Base-by-base conservation (phyloP, 2,113 vertebrate species). In the Panthera tigris region DNA sequence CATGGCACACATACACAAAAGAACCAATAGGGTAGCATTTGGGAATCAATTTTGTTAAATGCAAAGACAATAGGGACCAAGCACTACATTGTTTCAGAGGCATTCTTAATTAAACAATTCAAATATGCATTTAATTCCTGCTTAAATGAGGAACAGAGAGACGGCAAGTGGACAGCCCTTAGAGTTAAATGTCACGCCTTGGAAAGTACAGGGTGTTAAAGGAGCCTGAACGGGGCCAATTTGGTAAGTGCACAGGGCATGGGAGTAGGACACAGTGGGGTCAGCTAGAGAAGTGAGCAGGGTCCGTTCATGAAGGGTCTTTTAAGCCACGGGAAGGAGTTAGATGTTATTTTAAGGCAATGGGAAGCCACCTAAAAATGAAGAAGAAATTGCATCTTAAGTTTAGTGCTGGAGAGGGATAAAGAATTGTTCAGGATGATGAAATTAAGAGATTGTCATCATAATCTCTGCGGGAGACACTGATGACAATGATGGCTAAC, bases 11-110 rank as follows among this genome's bases (percentile, higher is more conserved):
- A 55, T 39, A 65, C 81, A 57, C 4, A 21, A 14, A 45, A 65
- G 61, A 65, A 57, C 63, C 15, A 57, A 31, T 23, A 27, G 33
- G 25, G 8, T 36, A 74, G 82, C 12, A 39, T 25, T 19, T 81
- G 55, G 52, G 3, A 91, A 86, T 95, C 25, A 89, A 13, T 89
- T 73, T n/a, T 93, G 33, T 79, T 80, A 48, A 95, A 85, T 66
- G 33, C 12, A 73, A 85, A 88, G 39, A 68, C 27, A 78, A 82
- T 5, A 76, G 16, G 33, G 39, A 82, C 12, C 39, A 69, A 82
- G 11, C 33, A 76, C 15, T 14, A 31, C 33, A 31, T 45, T 69
- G 5, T 87, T 91, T 73, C 65, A 76, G 48, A 90, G 12, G 21
- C 18, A 81, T 93, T 87, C 33, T 97, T 86, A 90, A 80, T 80